Conservation (phyloP, 2,797 vertebrate species). For the Tauraco hartlaubi region DNA sequence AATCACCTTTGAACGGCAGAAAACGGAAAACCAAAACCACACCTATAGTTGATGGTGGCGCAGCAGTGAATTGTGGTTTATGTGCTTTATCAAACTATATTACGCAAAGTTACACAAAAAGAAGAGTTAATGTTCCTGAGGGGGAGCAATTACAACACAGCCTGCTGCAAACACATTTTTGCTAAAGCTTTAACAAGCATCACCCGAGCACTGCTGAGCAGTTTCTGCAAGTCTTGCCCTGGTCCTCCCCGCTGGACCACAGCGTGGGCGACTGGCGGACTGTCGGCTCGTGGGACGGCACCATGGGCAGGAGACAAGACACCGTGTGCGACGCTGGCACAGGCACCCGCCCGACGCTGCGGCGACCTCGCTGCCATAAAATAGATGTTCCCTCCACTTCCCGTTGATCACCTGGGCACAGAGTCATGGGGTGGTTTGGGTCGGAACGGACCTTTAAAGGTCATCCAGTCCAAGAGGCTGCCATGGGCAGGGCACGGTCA, state of each 20-base stretch:
- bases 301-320: not conserved
- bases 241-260: not conserved
- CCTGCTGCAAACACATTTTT: not conserved
- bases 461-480: no score
- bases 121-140: not conserved
- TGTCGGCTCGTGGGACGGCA: not conserved
- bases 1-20: conserved; percentile 47
- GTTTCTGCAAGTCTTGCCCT: not conserved
- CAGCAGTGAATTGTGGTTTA: not conserved
- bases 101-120: not conserved
- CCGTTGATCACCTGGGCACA: not conserved
- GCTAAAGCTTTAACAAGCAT: not conserved
- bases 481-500: no score
- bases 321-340: rapidly evolving
- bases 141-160: not conserved
- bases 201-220: not conserved
- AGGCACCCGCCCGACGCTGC: not conserved
- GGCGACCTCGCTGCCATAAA: not conserved
- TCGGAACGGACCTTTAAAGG: no score
- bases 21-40: conserved; percentile 47
- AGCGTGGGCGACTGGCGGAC: no score
- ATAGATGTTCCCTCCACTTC: not conserved
- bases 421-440: not conserved
- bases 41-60: not conserved
- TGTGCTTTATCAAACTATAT: not conserved